A percentile compares a stretch with the other conserved stretches of the same genome.
Evolutionary conservation across 1,140 invertebrate species (phyloP).

Genomic region (Mercenaria mercenaria): DNA sequence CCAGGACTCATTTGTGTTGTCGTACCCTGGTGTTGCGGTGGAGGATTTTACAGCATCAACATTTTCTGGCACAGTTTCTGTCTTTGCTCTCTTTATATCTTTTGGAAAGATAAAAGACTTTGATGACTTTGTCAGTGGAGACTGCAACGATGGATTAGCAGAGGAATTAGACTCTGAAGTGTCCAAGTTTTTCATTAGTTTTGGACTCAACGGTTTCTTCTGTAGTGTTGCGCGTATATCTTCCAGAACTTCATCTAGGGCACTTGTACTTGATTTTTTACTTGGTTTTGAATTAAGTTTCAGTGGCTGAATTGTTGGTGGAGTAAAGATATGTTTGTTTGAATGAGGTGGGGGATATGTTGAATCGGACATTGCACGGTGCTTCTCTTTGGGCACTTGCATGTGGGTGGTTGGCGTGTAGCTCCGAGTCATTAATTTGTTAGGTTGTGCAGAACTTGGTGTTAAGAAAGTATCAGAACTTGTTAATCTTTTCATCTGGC

Average conservation of each 20-base stretch:
- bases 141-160: slow-evolving; percentile 60
- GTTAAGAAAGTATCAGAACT: neutral
- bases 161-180: slow-evolving; percentile 60
- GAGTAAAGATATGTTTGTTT: slow-evolving; percentile 66
- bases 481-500: neutral
- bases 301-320: slow-evolving; percentile 80
- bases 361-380: slow-evolving; percentile 31
- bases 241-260: slow-evolving; percentile 82
- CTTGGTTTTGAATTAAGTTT: slow-evolving; percentile 72
- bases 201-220: slow-evolving; percentile 78
- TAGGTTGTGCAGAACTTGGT: neutral
- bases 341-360: slow-evolving; percentile 44
- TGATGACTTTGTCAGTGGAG: slow-evolving; percentile 61
- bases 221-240: slow-evolving; percentile 80
- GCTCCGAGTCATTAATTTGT: neutral
- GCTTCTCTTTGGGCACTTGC: neutral
- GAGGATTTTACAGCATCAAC: neutral
- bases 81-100: neutral
- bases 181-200: slow-evolving; percentile 66
- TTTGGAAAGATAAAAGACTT: slow-evolving; percentile 58
- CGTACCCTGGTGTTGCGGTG: slow-evolving; percentile 49
- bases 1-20: slow-evolving; percentile 44
- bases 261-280: slow-evolving; percentile 74
- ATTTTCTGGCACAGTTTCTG: neutral
- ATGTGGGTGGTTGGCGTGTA: slow-evolving; percentile 14